Evolutionary conservation across 2,113 vertebrate genomes (phyloP), one percentile per base, ranked within the genome.

Genomic region (Anas platyrhynchos): DNA sequence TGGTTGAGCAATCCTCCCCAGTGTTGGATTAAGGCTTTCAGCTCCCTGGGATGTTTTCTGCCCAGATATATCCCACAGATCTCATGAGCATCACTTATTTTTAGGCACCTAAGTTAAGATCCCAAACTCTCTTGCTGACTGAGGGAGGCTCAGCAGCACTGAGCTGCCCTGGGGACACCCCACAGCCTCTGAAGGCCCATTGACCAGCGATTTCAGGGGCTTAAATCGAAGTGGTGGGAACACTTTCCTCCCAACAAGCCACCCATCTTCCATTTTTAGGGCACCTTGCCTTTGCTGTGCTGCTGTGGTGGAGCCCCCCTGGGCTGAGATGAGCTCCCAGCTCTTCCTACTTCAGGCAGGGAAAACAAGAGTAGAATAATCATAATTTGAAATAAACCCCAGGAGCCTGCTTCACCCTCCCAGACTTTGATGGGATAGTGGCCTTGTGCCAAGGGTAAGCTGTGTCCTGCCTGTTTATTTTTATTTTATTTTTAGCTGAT

Each of bases 381-480:
- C 22, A 52, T 4, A 43, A 43, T 25, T 48, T 7, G 27, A 48
- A 38, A 44, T 2, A 65, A 83, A 34, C 27, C 43, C 29, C 43
- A 5, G 17, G 63, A 69, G 8, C 18, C 20, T 11, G 9, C 31
- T 26, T 11, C 48, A 13, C 18, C 16, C 26, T 16, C 16, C 29
- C 8, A 5, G 5, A 12, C 22, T 61, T 3, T 5, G 88, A 12
- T 7, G 83, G 90, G 72, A 21, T 52, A 10, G n/a, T 13, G 84
- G 31, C 38, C 7, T 20, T 16, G 48, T 36, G 83, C 13, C 1
- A 7, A 74, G 73, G 65, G 32, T 75, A 2, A 29, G 6, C 48
- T 69, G 76, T 31, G 7, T 34, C 71, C 86, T 65, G 63, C 38
- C 59, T 96, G 93, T 93, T 96, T 95, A 59, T 80, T 84, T 48